These are phyloP conservation scores for Misgurnus mizolepis DNA, from an alignment of 2,113 vertebrate genomes.

Conservation along the genomic window DNA sequence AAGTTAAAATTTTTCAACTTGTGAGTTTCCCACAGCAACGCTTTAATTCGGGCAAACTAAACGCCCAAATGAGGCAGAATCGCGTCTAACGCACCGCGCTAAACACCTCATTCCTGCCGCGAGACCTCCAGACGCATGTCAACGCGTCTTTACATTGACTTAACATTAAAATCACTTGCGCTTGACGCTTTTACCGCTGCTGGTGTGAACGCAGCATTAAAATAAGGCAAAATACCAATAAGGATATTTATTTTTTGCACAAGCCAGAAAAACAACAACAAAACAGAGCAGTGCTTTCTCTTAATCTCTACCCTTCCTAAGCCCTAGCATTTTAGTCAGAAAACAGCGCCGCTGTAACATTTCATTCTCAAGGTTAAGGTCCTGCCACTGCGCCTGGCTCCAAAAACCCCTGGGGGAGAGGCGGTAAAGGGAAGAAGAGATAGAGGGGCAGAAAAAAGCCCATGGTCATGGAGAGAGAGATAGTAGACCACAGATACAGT, in stretches of 20 bases:
- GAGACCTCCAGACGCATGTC: no score
- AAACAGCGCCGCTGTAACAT: constrained; percentile 39
- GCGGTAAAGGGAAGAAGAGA: constrained; percentile 26
- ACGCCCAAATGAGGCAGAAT: no score
- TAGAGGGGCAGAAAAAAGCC: constrained; percentile 30
- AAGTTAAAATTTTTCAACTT: no score
- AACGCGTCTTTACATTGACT: no score
- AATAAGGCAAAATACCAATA: neutral
- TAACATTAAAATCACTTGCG: no score
- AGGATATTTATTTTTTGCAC: neutral
- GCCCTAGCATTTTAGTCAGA: constrained; percentile 19
- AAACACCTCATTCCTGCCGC: no score
- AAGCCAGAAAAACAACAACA: neutral
- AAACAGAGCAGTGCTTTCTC: neutral
- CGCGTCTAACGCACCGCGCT: no score
- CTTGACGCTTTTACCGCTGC: no score
- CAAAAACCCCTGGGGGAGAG: constrained; percentile 35
- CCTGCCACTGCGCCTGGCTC: constrained; percentile 43
- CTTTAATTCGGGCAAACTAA: no score
- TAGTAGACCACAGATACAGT: constrained; percentile 42
- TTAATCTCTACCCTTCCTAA: neutral
- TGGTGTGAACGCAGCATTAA: neutral
- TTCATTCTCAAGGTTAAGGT: constrained; percentile 57
- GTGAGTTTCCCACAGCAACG: no score
- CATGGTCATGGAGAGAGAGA: constrained; percentile 26